These are phyloP conservation scores for Semnopithecus entellus DNA, from an alignment of 2,113 vertebrate genomes.

Conservation along the genomic window DNA sequence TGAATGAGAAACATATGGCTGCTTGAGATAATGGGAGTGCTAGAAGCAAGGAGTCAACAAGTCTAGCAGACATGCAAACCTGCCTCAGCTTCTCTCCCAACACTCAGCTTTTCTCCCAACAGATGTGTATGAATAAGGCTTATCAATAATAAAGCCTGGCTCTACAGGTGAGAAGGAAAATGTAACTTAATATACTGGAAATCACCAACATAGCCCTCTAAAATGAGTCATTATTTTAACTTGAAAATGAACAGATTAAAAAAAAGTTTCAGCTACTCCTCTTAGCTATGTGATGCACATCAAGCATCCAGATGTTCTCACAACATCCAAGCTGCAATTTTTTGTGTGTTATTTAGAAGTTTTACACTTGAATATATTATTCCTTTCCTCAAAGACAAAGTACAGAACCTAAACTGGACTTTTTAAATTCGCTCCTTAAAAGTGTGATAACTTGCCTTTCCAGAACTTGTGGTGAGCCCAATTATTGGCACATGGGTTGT, in stretches of 20 bases:
- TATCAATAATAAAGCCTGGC: not conserved
- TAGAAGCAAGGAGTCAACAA: too few species aligned
- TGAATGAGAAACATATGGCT: too few species aligned
- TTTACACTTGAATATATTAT: not conserved
- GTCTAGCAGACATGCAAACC: too few species aligned
- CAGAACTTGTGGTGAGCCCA: not conserved
- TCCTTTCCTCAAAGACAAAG: not conserved
- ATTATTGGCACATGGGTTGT: too few species aligned
- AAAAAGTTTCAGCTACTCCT: constrained; percentile 28
- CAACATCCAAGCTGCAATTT: not conserved
- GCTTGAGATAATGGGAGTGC: too few species aligned
- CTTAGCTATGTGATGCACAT: not conserved
- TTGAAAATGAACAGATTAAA: not conserved
- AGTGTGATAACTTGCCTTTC: not conserved
- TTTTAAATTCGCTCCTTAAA: not conserved
- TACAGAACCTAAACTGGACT: not conserved
- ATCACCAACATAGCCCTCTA: not conserved
- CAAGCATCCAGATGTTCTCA: constrained; percentile 26
- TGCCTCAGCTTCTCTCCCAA: too few species aligned
- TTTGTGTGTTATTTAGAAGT: not conserved
- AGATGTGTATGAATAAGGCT: not conserved
- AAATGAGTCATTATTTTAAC: not conserved
- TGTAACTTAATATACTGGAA: not conserved
- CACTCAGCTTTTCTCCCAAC: too few species aligned
- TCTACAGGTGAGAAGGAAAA: not conserved